A percentile compares a stretch with the other conserved stretches of the same genome.
phyloP scores from a whole-genome alignment of 2,888 invertebrate genomes.

The Linyphia triangularis region DNA sequence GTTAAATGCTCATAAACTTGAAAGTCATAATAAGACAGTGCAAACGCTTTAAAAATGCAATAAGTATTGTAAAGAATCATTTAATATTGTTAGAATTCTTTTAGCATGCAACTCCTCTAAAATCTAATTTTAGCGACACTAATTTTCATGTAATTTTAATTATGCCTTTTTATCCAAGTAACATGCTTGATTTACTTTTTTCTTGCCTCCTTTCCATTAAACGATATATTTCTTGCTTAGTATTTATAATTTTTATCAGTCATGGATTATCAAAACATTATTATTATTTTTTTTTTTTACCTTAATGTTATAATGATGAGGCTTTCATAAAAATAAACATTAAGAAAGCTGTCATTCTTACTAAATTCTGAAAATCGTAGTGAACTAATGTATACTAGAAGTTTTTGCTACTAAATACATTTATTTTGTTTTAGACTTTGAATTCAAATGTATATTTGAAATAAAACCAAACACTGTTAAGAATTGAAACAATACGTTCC shows the following conservation, averaged over 20 bases:
- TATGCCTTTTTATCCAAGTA: background rate
- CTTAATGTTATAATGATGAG: no score
- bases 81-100: background rate
- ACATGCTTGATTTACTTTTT: background rate
- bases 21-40: slow-evolving; percentile 35
- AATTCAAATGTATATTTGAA: no score
- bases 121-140: slow-evolving; percentile 5
- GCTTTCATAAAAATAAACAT: no score
- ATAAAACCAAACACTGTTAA: no score
- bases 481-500: no score
- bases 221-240: background rate
- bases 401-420: no score
- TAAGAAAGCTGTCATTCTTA: no score
- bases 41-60: slow-evolving; percentile 60
- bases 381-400: no score
- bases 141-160: background rate
- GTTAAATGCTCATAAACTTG: slow-evolving; percentile 47
- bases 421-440: no score
- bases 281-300: no score
- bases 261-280: background rate
- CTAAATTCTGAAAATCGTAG: no score
- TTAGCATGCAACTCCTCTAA: background rate
- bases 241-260: background rate
- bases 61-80: slow-evolving; percentile 21
- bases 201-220: background rate